Evolutionary conservation across 2,797 vertebrate genomes (phyloP).

Genomic region (Momotus momota): DNA sequence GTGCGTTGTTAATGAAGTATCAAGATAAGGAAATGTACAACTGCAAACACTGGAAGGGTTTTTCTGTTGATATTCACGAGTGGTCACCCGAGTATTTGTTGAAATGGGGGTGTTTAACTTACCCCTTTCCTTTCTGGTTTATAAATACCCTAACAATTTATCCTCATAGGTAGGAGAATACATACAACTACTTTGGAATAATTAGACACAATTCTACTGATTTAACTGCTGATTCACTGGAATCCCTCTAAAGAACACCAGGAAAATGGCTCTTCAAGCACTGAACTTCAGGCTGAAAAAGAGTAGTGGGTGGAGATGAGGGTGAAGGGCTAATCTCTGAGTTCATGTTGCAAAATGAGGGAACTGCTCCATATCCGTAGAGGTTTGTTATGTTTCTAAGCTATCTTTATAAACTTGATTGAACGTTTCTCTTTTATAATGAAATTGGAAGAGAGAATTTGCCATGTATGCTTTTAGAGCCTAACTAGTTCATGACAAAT

Average conservation of each 20-base stretch:
- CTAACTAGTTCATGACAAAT: neutral
- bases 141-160: neutral
- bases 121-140: neutral
- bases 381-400: neutral
- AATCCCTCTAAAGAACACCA: neutral
- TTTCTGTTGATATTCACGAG: neutral
- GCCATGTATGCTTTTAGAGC: neutral
- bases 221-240: neutral
- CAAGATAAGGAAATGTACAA: neutral
- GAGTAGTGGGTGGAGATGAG: neutral
- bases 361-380: neutral
- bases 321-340: neutral
- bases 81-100: neutral
- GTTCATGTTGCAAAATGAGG: neutral
- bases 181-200: neutral
- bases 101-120: neutral
- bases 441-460: neutral
- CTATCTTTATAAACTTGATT: neutral
- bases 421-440: neutral
- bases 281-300: neutral
- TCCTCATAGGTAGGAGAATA: neutral
- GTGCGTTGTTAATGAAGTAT: neutral
- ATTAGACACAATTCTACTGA: neutral
- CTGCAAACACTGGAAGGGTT: neutral
- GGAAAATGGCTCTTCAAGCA: neutral